Conservation (phyloP, 2,113 vertebrate species). For the Dryoscopus gambensis region DNA sequence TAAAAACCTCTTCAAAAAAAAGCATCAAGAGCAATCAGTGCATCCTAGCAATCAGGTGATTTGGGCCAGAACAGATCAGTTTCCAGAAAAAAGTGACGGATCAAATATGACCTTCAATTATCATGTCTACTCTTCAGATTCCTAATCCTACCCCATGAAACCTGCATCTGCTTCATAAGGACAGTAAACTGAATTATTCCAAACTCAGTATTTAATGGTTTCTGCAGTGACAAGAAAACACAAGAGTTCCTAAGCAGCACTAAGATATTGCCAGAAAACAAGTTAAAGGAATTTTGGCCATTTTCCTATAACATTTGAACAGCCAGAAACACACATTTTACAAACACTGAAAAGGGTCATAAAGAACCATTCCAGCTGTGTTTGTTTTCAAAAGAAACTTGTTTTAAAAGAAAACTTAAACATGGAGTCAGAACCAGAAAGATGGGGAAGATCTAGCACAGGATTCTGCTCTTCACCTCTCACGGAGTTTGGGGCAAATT, state of each 20-base stretch:
- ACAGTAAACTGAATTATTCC: neutral
- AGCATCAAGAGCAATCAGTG: neutral
- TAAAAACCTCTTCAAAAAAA: neutral
- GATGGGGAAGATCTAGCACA: neutral
- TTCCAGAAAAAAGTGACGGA: neutral
- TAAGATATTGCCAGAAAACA: slow-evolving; percentile 1
- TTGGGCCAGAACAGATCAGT: neutral
- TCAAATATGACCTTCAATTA: neutral
- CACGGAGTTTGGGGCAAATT: neutral
- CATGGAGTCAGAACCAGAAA: neutral
- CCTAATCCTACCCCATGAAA: neutral
- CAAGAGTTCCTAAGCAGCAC: neutral
- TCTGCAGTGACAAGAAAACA: neutral
- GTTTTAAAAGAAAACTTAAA: neutral
- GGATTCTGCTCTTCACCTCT: neutral
- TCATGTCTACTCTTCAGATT: neutral
- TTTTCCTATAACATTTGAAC: neutral
- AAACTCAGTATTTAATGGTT: neutral
- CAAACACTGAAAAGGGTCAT: neutral
- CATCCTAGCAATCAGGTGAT: fast-evolving
- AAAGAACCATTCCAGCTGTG: neutral
- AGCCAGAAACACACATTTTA: slow-evolving; percentile 5
- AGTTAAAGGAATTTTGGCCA: neutral
- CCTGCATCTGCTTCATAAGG: neutral
- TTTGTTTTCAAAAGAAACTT: slow-evolving; percentile 2